phyloP scores from a whole-genome alignment of 2,113 vertebrate genomes.

The Caretta caretta region DNA sequence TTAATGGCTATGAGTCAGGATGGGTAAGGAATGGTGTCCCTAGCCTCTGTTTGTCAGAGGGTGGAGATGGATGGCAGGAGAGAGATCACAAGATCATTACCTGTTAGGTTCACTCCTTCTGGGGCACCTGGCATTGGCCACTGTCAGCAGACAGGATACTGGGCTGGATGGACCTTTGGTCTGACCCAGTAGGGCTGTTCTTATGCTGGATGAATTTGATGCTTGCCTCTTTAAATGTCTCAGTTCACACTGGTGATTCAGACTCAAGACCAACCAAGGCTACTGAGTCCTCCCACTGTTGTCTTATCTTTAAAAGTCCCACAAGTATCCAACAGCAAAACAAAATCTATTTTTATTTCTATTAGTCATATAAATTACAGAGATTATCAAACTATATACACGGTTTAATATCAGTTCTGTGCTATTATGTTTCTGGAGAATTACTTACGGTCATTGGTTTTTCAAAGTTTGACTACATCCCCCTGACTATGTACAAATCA shows the following conservation, averaged over 20 bases:
- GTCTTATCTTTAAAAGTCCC: background rate
- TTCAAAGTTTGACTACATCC: background rate
- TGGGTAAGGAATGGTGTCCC: too few species aligned
- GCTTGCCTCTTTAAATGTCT: background rate
- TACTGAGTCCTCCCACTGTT: background rate
- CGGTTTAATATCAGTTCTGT: background rate
- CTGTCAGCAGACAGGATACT: too few species aligned
- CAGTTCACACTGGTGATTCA: background rate
- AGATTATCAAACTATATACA: slow-evolving; percentile 22
- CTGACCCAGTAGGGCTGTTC: too few species aligned
- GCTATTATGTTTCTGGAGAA: background rate
- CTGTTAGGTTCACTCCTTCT: too few species aligned
- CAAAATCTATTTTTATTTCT: slow-evolving; percentile 51
- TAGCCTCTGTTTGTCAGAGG: too few species aligned
- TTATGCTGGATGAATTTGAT: fast-evolving
- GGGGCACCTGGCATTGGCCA: too few species aligned
- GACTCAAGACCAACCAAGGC: background rate
- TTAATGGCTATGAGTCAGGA: too few species aligned
- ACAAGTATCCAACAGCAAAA: background rate
- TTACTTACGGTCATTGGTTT: background rate
- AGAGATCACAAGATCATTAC: too few species aligned
- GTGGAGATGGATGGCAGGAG: too few species aligned
- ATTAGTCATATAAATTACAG: slow-evolving; percentile 47
- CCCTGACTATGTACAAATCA: background rate
- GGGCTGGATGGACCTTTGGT: too few species aligned